phyloP scores from a whole-genome alignment of 2,113 vertebrate species.

The Sebastes fasciatus region DNA sequence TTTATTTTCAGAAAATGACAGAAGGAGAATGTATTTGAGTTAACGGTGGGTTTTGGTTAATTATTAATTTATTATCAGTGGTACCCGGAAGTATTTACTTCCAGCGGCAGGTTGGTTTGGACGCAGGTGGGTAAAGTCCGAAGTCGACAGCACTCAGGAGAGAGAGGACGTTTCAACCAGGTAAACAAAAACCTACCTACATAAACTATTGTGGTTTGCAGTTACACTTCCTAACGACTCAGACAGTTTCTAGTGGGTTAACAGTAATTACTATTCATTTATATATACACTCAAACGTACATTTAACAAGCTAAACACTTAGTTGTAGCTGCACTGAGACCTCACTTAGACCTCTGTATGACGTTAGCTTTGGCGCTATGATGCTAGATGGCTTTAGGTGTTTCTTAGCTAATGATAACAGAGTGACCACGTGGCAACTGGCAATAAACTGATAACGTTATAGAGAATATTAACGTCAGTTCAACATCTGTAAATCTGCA shows the following conservation, averaged over 20 bases:
- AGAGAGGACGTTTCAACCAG: not conserved
- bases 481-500: not conserved
- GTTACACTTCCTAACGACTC: not conserved
- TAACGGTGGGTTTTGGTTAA: not conserved
- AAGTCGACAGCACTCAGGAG: not conserved
- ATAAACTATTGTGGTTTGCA: not conserved
- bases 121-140: slow-evolving; percentile 13
- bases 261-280: too few relatives aligned
- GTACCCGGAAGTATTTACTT: not conserved
- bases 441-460: too few relatives aligned
- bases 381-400: too few relatives aligned
- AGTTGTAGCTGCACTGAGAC: not conserved
- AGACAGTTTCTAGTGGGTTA: not conserved
- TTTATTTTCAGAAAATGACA: not conserved
- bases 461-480: not conserved
- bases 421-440: too few relatives aligned
- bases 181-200: slow-evolving; percentile 15
- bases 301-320: too few relatives aligned
- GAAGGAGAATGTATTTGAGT: not conserved
- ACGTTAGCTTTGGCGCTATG: not conserved
- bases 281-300: not conserved
- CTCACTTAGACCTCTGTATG: not conserved
- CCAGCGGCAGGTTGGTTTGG: not conserved
- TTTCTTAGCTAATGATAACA: too few relatives aligned
- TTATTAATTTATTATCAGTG: slow-evolving; percentile 14